A percentile compares a stretch with the other conserved stretches of the same genome.
phyloP scores from a whole-genome alignment of 2,888 invertebrate species.

The Mantis religiosa region DNA sequence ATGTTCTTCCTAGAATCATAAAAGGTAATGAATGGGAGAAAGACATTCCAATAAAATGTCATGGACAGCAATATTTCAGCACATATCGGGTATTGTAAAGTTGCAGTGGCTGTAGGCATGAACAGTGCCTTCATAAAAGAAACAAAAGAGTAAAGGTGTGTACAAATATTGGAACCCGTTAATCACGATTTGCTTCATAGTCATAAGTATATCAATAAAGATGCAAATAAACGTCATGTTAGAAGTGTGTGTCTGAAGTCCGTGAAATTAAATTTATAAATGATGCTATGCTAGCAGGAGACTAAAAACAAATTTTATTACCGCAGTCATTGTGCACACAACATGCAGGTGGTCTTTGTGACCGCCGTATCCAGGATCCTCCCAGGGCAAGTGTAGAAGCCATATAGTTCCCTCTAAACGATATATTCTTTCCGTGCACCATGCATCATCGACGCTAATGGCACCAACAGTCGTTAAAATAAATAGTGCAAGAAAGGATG shows the following conservation, averaged over 20 bases:
- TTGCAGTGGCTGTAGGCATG: too few species aligned
- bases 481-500: background rate
- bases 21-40: too few species aligned
- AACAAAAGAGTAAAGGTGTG: too few species aligned
- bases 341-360: background rate
- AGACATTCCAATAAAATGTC: too few species aligned
- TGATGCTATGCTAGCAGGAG: background rate
- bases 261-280: background rate
- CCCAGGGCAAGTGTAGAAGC: background rate
- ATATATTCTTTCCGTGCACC: background rate
- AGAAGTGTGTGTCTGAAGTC: background rate
- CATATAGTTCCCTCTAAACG: background rate
- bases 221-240: background rate
- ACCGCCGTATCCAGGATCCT: background rate
- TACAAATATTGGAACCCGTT: background rate
- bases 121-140: too few species aligned
- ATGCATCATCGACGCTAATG: background rate
- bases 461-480: background rate
- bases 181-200: background rate
- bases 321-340: background rate
- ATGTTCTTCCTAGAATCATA: too few species aligned
- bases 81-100: too few species aligned
- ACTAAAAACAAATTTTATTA: background rate
- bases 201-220: background rate
- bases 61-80: too few species aligned